phyloP scores from a whole-genome alignment of 2,888 invertebrate species.

The Phyllotreta cruciferae region DNA sequence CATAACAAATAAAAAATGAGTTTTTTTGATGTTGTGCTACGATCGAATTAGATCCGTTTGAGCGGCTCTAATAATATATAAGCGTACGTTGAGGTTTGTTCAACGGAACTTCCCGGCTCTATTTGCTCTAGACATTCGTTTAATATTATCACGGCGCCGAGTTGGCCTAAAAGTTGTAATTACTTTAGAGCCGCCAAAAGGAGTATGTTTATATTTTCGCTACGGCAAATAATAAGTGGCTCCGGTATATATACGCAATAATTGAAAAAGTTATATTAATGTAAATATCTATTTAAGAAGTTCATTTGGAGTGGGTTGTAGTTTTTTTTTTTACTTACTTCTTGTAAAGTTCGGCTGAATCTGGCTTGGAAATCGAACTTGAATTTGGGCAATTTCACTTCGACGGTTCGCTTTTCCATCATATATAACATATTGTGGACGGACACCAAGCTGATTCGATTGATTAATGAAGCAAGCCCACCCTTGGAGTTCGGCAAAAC shows the following conservation, averaged over 20 bases:
- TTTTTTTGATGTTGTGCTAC: background rate
- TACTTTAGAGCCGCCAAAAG: background rate
- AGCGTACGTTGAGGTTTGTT: conserved; percentile 7
- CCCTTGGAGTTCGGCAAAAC: conserved; percentile 71
- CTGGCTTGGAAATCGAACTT: conserved; percentile 74
- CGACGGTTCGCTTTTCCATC: conserved; percentile 67
- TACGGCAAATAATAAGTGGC: too few relatives aligned
- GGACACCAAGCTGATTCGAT: conserved; percentile 64
- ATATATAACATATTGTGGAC: conserved; percentile 66
- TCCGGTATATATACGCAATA: too few relatives aligned
- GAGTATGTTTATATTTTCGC: too few relatives aligned
- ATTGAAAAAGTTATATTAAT: too few relatives aligned
- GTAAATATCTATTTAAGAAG: too few relatives aligned
- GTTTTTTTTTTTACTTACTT: conserved; percentile 63
- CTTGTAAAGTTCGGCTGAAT: conserved; percentile 67
- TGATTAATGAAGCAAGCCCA: conserved; percentile 68
- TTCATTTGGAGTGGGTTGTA: too few relatives aligned
- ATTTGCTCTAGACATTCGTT: conserved; percentile 7
- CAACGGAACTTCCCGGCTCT: conserved; percentile 1
- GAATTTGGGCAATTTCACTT: conserved; percentile 76
- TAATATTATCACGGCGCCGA: conserved; percentile 1
- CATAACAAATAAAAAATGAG: conserved; percentile 10
- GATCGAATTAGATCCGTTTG: too few relatives aligned
- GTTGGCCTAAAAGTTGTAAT: conserved; percentile 9
- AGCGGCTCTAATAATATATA: background rate